These are phyloP conservation scores for Diorhabda elongata DNA, from an alignment of 1,140 invertebrate genomes.

Conservation along the genomic window DNA sequence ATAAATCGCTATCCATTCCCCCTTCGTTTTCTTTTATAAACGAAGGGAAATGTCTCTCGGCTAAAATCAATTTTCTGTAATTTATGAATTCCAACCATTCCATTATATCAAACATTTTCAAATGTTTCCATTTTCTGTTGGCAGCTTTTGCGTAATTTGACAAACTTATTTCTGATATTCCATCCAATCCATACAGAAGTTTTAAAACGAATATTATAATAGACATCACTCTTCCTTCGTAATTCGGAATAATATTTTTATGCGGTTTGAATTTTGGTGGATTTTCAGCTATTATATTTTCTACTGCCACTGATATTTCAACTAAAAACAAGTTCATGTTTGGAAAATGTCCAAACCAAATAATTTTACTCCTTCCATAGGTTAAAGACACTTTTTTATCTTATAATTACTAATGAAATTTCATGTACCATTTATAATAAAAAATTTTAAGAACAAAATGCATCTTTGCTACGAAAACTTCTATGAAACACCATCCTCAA, in stretches of 20 bases:
- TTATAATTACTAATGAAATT: too few relatives aligned
- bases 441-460: too few relatives aligned
- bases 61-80: slow-evolving; percentile 53
- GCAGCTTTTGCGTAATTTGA: slow-evolving; percentile 48
- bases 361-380: too few relatives aligned
- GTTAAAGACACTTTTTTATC: too few relatives aligned
- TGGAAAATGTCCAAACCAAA: too few relatives aligned
- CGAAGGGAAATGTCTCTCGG: slow-evolving; percentile 54
- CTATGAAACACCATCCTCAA: too few relatives aligned
- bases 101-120: slow-evolving; percentile 56
- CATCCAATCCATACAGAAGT: slow-evolving; percentile 60
- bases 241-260: slow-evolving; percentile 49
- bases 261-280: slow-evolving; percentile 28
- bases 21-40: slow-evolving; percentile 17
- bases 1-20: slow-evolving; percentile 26
- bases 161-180: slow-evolving; percentile 56
- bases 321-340: slow-evolving; percentile 16
- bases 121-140: slow-evolving; percentile 45
- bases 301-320: slow-evolving; percentile 24
- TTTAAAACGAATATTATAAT: slow-evolving; percentile 61
- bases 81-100: slow-evolving; percentile 62
- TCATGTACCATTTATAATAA: too few relatives aligned
- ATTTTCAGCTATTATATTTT: slow-evolving; percentile 30
- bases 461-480: too few relatives aligned
- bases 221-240: slow-evolving; percentile 59